These are phyloP conservation scores for Hipposideros armiger DNA, from an alignment of 2,113 vertebrate genomes.

Conservation along the genomic window DNA sequence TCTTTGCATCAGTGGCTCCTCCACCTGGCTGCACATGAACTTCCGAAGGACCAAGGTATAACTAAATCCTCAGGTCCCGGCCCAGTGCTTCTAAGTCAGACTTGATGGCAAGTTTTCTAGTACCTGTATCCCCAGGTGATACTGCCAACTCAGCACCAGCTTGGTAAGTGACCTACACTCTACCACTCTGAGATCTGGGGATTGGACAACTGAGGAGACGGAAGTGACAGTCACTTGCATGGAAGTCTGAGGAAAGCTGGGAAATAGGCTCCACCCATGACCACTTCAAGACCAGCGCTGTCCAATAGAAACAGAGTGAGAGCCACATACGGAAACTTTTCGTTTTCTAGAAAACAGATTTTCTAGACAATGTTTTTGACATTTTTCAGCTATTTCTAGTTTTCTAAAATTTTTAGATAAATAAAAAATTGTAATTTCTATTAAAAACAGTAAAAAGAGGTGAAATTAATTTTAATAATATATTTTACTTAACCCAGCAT, in stretches of 20 bases:
- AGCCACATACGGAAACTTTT: not conserved
- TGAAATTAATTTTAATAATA: not conserved
- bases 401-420: not conserved
- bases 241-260: not conserved
- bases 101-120: not conserved
- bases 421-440: not conserved
- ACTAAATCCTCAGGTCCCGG: not conserved
- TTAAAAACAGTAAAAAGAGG: not conserved
- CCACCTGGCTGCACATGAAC: not conserved
- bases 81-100: not conserved
- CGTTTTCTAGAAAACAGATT: not conserved
- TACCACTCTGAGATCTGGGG: not conserved
- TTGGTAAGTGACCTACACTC: not conserved
- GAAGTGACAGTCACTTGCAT: not conserved
- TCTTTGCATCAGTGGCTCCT: not conserved
- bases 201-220: not conserved
- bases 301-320: not conserved
- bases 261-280: not conserved
- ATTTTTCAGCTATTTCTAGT: not conserved
- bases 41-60: not conserved
- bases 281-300: not conserved
- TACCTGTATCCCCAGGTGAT: not conserved
- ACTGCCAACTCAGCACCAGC: not conserved
- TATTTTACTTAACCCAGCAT: constrained; percentile 15
- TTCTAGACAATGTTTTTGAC: not conserved